A percentile compares a stretch with the other conserved stretches of the same genome.
Conservation (phyloP, 1,140 invertebrate species). For the Lepidostoma basale region DNA sequence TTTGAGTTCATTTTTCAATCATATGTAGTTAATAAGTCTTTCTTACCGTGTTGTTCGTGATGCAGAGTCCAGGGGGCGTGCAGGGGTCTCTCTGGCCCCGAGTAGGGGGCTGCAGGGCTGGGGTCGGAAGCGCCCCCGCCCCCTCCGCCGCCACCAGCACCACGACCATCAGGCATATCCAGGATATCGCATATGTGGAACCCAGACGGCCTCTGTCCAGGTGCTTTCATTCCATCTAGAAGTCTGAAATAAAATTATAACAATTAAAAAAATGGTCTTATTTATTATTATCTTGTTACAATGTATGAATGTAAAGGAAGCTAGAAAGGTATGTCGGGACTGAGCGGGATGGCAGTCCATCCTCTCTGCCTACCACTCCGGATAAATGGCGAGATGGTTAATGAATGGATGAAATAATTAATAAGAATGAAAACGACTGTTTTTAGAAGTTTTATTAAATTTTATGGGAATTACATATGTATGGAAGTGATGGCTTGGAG, state of each 20-base stretch:
- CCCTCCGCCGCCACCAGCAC: conserved; percentile 43
- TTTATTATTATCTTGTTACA: too few relatives aligned
- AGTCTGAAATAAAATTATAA: conserved; percentile 63
- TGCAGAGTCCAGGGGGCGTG: conserved; percentile 49
- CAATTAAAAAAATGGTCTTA: too few relatives aligned
- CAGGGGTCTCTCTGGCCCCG: conserved; percentile 51
- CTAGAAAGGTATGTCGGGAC: too few relatives aligned
- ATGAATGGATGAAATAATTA: not conserved
- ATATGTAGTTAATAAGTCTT: too few relatives aligned
- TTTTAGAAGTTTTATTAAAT: too few relatives aligned
- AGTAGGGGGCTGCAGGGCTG: conserved; percentile 51
- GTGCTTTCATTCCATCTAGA: conserved; percentile 71
- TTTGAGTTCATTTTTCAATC: too few relatives aligned
- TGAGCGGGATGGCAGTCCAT: too few relatives aligned
- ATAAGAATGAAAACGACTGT: too few relatives aligned
- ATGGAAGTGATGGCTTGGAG: too few relatives aligned
- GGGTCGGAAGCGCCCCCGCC: conserved; percentile 48
- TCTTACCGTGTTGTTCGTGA: conserved; percentile 32
- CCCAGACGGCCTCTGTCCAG: conserved; percentile 66
- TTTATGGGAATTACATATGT: too few relatives aligned
- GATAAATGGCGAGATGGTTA: not conserved
- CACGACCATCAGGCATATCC: conserved; percentile 63
- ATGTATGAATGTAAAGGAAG: too few relatives aligned
- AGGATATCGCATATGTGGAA: conserved; percentile 80
- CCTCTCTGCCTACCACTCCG: too few relatives aligned